Conservation (phyloP, 2,888 invertebrate genomes). For the Spilosoma lubricipeda region DNA sequence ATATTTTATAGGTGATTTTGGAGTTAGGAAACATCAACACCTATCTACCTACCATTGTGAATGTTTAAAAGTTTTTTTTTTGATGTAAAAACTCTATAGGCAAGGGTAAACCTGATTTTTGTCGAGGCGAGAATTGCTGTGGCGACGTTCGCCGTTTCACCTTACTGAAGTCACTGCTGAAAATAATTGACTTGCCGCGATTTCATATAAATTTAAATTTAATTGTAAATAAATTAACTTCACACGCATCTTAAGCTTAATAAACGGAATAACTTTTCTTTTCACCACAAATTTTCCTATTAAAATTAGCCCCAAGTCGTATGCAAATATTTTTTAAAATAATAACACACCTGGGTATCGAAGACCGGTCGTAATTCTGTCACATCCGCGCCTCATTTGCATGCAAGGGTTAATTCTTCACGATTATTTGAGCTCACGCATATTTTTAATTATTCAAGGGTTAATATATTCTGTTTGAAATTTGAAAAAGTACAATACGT, state of each 20-base stretch:
- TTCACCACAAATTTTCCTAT: constrained; percentile 37
- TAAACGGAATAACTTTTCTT: constrained; percentile 39
- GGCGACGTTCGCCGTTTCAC: too few species aligned
- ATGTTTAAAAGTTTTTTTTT: too few species aligned
- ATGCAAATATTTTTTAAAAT: constrained; percentile 65
- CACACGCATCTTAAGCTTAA: constrained; percentile 20
- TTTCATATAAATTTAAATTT: too few species aligned
- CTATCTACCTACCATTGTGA: too few species aligned
- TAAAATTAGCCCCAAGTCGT: constrained; percentile 53
- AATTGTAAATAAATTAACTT: constrained; percentile 1
- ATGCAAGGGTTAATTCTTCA: constrained; percentile 84
- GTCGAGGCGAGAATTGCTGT: too few species aligned
- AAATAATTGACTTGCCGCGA: too few species aligned
- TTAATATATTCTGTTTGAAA: constrained; percentile 79
- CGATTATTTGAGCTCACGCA: constrained; percentile 84
- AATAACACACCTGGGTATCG: constrained; percentile 75
- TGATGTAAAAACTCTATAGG: too few species aligned
- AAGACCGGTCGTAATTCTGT: constrained; percentile 76
- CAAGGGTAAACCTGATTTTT: too few species aligned
- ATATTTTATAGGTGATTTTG: not conserved
- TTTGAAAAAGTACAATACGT: constrained; percentile 70
- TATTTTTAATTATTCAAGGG: constrained; percentile 86
- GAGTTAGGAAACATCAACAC: not conserved
- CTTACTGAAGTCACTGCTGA: too few species aligned
- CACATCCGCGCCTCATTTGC: constrained; percentile 77